These are phyloP conservation scores for Diarsia dahlii DNA, from an alignment of 2,888 invertebrate genomes.

Conservation along the genomic window DNA sequence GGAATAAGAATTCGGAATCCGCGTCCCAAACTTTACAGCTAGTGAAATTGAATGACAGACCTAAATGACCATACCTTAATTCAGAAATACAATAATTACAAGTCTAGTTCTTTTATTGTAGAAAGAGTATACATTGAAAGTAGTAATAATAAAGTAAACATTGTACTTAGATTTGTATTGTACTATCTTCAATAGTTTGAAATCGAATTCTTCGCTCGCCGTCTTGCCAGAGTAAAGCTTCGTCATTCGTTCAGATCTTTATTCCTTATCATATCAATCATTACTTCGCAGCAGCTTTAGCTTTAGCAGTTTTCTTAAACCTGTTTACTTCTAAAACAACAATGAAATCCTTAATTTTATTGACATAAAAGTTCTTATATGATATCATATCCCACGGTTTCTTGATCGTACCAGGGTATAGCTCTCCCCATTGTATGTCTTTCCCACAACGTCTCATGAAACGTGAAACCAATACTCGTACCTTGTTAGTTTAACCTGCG, in stretches of 20 bases:
- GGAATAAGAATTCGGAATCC: conserved; percentile 36
- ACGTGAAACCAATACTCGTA: conserved; percentile 60
- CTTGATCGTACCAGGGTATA: conserved; percentile 40
- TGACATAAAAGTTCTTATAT: conserved; percentile 43
- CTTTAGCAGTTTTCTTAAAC: background rate
- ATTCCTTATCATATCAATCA: background rate
- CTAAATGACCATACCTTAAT: background rate
- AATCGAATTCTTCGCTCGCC: background rate
- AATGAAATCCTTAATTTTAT: conserved; percentile 42
- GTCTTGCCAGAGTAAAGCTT: background rate
- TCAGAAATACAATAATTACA: background rate
- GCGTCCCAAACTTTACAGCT: background rate
- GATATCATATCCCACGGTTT: conserved; percentile 65
- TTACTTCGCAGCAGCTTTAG: too few relatives aligned
- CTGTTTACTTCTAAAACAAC: conserved; percentile 11
- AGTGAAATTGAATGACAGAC: background rate
- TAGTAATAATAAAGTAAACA: background rate
- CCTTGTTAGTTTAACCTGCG: conserved; percentile 48
- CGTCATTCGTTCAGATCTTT: background rate
- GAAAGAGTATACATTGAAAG: background rate
- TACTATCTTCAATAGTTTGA: background rate
- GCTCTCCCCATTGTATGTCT: conserved; percentile 63
- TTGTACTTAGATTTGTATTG: background rate
- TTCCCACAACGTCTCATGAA: conserved; percentile 59
- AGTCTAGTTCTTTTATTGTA: background rate